Evolutionary conservation across 2,888 invertebrate genomes (phyloP), one percentile per base, ranked within the genome.

Genomic region (Sturmia bella): DNA sequence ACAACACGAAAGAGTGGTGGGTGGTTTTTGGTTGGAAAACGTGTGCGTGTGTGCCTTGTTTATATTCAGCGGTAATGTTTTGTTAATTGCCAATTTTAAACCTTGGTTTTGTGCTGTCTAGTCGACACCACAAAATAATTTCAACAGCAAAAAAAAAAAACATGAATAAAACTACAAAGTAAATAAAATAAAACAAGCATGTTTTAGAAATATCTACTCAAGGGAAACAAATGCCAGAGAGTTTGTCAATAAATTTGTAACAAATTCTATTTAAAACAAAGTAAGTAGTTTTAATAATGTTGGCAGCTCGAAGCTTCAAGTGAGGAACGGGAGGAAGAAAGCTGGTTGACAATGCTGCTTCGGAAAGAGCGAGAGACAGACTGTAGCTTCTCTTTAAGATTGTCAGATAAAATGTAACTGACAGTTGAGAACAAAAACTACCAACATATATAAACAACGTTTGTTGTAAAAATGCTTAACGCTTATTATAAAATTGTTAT

Each of bases 51-150:
- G 41, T 43, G 15, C 19, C n/a, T 41, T 89, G 88, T 88, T 88
- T 88, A 88, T 88, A 88, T 70, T 64, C 27, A 87, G 88, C 89
- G 89, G 88, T 88, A 89, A 89, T 89, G 89, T 88, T 89, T 89
- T 88, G 89, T 89, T 89, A 89, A 89, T 89, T 89, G 89, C 87
- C 89, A 89, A 89, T 89, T 89, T 88, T 85, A 87, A 89, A n/a
- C n/a, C 86, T 87, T 89, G 83, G 78, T 69, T 82, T 78, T 80
- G 74, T 74, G 54, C 79, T 69, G 83, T 83, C 80, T 76, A 80
- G 80, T 73, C 83, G 54, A 74, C 83, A 74, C 66, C 82, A 80
- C 75, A 72, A 80, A 76, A 68, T 64, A 57, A 75, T 75, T 75
- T 70, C 19, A 39, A 19, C 73, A 41, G 13, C 12, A 24, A 57